Evolutionary conservation across 2,113 vertebrate genomes (phyloP).

Genomic region (Gila orcuttii): DNA sequence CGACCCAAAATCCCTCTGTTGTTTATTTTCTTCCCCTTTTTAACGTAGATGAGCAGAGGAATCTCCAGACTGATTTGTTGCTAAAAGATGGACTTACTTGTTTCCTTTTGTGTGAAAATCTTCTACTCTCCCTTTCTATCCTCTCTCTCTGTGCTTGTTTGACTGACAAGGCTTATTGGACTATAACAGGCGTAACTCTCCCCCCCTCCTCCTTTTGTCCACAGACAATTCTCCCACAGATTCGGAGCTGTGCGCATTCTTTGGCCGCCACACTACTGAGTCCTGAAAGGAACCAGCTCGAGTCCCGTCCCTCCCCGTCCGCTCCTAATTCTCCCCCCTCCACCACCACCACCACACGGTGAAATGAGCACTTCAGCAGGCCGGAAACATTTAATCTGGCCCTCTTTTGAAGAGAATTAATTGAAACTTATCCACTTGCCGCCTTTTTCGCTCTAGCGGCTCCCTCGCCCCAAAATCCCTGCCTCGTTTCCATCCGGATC

Average conservation of each 20-base stretch:
- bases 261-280: slow-evolving; percentile 90
- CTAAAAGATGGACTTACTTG: slow-evolving; percentile 99
- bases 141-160: slow-evolving; percentile 90
- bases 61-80: slow-evolving; percentile 92
- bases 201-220: slow-evolving; percentile 91
- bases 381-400: slow-evolving; percentile 99
- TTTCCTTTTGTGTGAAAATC: slow-evolving; percentile 98
- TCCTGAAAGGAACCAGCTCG: slow-evolving; percentile 89
- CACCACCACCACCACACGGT: slow-evolving; percentile 83
- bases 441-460: slow-evolving; percentile 76
- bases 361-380: slow-evolving; percentile 98
- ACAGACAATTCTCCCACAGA: slow-evolving; percentile 98
- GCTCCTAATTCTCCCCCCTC: slow-evolving; percentile 76
- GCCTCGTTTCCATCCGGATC: slow-evolving; percentile 48
- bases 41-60: slow-evolving; percentile 86
- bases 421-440: slow-evolving; percentile 94
- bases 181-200: slow-evolving; percentile 98
- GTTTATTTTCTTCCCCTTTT: slow-evolving; percentile 87
- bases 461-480: slow-evolving; percentile 62
- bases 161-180: slow-evolving; percentile 99
- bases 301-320: slow-evolving; percentile 74
- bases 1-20: slow-evolving; percentile 80
- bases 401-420: slow-evolving; percentile 97
- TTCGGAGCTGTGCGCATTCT: slow-evolving; percentile 96
- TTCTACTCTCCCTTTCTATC: slow-evolving; percentile 92